Conservation (phyloP, 1,140 invertebrate genomes). For the Listronotus oregonensis region DNA sequence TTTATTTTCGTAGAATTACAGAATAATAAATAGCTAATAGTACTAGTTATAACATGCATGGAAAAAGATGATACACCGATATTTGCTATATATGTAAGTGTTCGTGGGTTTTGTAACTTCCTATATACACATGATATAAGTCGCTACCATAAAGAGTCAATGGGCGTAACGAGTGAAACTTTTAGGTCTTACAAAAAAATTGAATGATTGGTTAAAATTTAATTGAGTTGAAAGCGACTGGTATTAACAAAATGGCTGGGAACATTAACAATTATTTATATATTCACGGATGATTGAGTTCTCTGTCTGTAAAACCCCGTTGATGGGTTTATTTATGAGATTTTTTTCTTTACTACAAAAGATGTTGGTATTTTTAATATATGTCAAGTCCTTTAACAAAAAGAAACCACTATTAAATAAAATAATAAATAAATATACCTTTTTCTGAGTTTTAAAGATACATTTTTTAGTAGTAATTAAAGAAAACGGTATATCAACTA, state of each 20-base stretch:
- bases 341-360: no score
- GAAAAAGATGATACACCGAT: slow-evolving; percentile 1
- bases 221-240: slow-evolving; percentile 14
- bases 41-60: not conserved
- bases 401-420: no score
- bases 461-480: no score
- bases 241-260: slow-evolving; percentile 1
- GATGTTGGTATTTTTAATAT: no score
- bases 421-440: no score
- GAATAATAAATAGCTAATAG: slow-evolving; percentile 11
- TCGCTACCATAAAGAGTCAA: slow-evolving; percentile 10
- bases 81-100: slow-evolving; percentile 10
- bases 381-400: no score
- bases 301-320: no score
- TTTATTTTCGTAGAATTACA: slow-evolving; percentile 12
- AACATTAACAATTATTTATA: no score
- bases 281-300: no score
- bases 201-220: slow-evolving; percentile 20
- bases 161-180: slow-evolving; percentile 16
- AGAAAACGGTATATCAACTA: no score
- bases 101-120: slow-evolving; percentile 6
- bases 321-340: no score
- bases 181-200: slow-evolving; percentile 6
- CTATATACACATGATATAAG: not conserved
- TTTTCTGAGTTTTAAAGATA: no score